phyloP scores from a whole-genome alignment of 2,888 invertebrate genomes.

The Arenicola marina region DNA sequence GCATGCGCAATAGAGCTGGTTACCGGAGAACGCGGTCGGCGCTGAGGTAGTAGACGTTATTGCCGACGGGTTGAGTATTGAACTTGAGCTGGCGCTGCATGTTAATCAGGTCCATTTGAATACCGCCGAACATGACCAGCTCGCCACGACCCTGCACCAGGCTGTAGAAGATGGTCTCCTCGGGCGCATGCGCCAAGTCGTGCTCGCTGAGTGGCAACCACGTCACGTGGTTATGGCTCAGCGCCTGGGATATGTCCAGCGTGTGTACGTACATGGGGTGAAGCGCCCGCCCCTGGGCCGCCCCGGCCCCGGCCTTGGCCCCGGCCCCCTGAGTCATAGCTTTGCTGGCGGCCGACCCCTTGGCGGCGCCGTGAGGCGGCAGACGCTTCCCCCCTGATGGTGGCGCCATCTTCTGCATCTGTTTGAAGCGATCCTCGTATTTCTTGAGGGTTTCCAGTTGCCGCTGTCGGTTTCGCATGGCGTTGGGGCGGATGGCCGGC shows the following conservation, averaged over 20 bases:
- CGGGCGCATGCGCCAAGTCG: constrained; percentile 66
- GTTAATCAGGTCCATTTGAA: constrained; percentile 63
- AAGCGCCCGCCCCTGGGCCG: not conserved
- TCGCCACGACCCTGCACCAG: constrained; percentile 88
- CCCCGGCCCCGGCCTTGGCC: not conserved
- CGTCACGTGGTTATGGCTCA: constrained; percentile 63
- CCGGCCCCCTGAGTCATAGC: not conserved
- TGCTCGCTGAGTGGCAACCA: constrained; percentile 54
- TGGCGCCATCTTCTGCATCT: constrained; percentile 32
- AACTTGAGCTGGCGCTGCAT: constrained; percentile 49
- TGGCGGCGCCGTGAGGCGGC: not conserved
- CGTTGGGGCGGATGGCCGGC: constrained; percentile 61
- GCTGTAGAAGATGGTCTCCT: constrained; percentile 87
- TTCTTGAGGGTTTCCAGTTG: constrained; percentile 70
- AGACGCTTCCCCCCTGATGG: not conserved
- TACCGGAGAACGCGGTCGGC: too few relatives aligned
- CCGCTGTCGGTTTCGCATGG: constrained; percentile 66
- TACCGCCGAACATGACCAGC: constrained; percentile 94
- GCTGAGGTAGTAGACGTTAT: too few relatives aligned
- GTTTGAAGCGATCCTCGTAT: constrained; percentile 67
- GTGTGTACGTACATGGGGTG: constrained; percentile 83
- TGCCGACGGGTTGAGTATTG: too few relatives aligned
- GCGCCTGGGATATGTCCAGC: constrained; percentile 74
- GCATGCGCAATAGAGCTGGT: too few relatives aligned
- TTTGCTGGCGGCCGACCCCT: not conserved